A percentile compares a stretch with the other conserved stretches of the same genome.
Conservation (phyloP, 2,113 vertebrate species). For the Arizona elegans region DNA sequence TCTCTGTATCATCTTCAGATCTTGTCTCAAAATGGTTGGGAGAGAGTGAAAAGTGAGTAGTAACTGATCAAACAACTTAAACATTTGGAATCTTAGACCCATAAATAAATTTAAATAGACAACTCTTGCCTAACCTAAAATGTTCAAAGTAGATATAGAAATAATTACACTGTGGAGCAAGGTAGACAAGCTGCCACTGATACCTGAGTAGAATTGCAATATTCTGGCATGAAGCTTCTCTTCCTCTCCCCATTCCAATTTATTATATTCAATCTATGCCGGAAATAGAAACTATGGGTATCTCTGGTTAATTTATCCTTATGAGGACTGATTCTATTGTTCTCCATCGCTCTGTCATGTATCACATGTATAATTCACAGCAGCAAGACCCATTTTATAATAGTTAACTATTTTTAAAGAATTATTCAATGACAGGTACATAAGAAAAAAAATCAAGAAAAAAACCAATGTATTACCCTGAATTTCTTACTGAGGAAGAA, state of each 20-base stretch:
- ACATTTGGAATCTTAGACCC: neutral
- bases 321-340: neutral
- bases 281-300: neutral
- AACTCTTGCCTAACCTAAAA: neutral
- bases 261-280: neutral
- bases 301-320: neutral
- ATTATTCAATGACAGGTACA: neutral
- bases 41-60: constrained; percentile 96
- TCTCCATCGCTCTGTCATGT: neutral
- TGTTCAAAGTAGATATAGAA: neutral
- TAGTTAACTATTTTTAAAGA: neutral
- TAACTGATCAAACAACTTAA: neutral
- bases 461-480: neutral
- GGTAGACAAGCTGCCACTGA: neutral
- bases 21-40: constrained; percentile 99
- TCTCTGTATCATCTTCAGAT: constrained; percentile 94
- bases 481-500: neutral
- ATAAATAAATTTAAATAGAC: neutral
- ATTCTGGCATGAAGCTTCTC: neutral
- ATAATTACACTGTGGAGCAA: neutral
- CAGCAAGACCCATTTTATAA: neutral
- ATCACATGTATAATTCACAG: neutral
- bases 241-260: neutral
- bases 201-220: neutral
- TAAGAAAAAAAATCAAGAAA: neutral